phyloP scores from a whole-genome alignment of 2,113 vertebrate species.

The Xenotilapia leptura region DNA sequence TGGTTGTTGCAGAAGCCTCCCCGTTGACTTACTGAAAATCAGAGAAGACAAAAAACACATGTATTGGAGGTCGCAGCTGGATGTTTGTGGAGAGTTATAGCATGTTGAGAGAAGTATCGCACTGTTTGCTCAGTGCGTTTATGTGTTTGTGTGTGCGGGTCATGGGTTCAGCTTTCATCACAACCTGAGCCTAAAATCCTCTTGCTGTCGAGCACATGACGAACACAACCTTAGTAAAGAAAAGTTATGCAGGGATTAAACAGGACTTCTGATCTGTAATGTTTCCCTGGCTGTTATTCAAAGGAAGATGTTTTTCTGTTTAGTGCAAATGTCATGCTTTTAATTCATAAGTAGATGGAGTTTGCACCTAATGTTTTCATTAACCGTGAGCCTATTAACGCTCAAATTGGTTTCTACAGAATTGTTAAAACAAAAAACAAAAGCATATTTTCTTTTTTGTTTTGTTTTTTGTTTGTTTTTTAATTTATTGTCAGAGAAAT shows the following conservation, averaged over 20 bases:
- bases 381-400: background rate
- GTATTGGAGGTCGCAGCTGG: background rate
- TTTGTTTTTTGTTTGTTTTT: background rate
- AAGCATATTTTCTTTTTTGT: background rate
- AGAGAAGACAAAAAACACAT: background rate
- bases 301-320: background rate
- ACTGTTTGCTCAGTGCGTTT: background rate
- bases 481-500: background rate
- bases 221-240: background rate
- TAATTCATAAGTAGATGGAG: background rate
- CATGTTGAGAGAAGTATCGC: background rate
- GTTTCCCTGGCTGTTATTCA: background rate
- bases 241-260: background rate
- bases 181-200: constrained; percentile 26
- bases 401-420: background rate
- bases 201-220: constrained; percentile 32
- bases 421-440: background rate
- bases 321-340: background rate
- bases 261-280: background rate
- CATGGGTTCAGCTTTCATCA: constrained; percentile 11
- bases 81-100: background rate
- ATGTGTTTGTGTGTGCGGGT: background rate
- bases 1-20: constrained; percentile 48
- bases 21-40: constrained; percentile 6
- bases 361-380: background rate